Base-by-base conservation (phyloP, 2,113 vertebrate species). In the Cinclus mexicanus region DNA sequence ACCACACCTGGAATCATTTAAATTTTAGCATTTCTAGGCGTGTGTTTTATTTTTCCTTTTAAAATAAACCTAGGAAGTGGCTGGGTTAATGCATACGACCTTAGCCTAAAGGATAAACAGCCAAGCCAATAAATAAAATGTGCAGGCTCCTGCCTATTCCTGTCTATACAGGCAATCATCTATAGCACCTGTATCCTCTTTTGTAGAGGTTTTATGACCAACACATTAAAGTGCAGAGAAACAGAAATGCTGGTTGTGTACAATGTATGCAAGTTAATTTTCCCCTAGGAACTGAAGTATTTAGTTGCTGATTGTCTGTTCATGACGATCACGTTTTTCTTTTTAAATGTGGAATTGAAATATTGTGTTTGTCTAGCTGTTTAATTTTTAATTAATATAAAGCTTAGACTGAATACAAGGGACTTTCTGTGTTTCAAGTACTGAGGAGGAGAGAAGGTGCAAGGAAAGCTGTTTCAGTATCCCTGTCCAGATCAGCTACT, bases 41-140 rank as follows among this genome's bases (percentile, higher is more conserved):
- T 77, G 71, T 86, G 68, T 84, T 96, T 94, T 90, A 90, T 88
- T 96, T 93, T 89, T 95, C 87, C 89, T 91, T 85, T 90, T 67
- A 87, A 95, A 95, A 94, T 76, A 94, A 95, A 76, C 64, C 78
- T 89, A 83, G 91, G 94, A 96, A 94, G 79, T 95, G 50, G 75
- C 70, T 76, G 59, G 83, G 74, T 91, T 95, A 96, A 94, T 88
- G 46, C 50, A 50, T 67, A 59, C 2, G 4, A 83, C 82, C 71
- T 93, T 95, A 93, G 93, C 93, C 94, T 95, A 94, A 90, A 96
- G 93, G 93, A 93, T 85, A 95, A 97, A 93, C 88, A 93, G 63
- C 71, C 53, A 85, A 72, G 35, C 57, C 78, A 85, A 80, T 89
- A 96, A 93, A 96, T 80, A 55, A 3, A 91, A 65, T 35, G 39